These are phyloP conservation scores for Diarsia rubi DNA, from an alignment of 2,888 invertebrate genomes.

Conservation along the genomic window DNA sequence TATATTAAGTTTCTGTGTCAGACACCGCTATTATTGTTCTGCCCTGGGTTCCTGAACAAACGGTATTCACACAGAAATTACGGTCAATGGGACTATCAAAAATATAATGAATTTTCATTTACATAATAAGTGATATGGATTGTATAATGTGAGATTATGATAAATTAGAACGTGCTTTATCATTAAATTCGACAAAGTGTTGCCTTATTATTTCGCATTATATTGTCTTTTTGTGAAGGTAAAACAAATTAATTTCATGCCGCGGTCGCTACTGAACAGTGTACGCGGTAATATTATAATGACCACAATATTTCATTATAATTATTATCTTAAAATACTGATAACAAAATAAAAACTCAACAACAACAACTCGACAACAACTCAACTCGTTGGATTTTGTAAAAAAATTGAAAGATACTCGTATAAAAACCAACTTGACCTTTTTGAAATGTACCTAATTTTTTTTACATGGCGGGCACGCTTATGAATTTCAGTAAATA, in stretches of 20 bases:
- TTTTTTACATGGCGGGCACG: background rate
- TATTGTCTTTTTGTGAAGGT: background rate
- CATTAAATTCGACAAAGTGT: background rate
- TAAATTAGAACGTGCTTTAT: constrained; percentile 32
- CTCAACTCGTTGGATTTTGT: background rate
- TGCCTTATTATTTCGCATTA: constrained; percentile 9
- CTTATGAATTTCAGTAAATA: background rate
- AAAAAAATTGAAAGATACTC: too few relatives aligned
- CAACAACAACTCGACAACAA: too few relatives aligned
- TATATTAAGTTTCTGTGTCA: constrained; percentile 79
- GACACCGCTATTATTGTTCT: constrained; percentile 60
- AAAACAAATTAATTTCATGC: constrained; percentile 4
- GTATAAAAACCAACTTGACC: background rate
- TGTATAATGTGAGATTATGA: constrained; percentile 24
- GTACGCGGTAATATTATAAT: background rate
- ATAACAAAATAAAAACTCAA: too few relatives aligned
- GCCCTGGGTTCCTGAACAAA: constrained; percentile 50
- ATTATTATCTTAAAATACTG: background rate
- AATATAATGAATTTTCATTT: constrained; percentile 46
- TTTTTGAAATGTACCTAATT: background rate
- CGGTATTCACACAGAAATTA: constrained; percentile 30
- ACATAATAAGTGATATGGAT: constrained; percentile 47
- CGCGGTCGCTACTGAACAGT: background rate
- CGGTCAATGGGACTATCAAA: constrained; percentile 38
- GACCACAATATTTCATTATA: background rate